Evolutionary conservation across 1,140 invertebrate genomes (phyloP), one percentile per base, ranked within the genome.

Genomic region (Teleogryllus occipitalis): DNA sequence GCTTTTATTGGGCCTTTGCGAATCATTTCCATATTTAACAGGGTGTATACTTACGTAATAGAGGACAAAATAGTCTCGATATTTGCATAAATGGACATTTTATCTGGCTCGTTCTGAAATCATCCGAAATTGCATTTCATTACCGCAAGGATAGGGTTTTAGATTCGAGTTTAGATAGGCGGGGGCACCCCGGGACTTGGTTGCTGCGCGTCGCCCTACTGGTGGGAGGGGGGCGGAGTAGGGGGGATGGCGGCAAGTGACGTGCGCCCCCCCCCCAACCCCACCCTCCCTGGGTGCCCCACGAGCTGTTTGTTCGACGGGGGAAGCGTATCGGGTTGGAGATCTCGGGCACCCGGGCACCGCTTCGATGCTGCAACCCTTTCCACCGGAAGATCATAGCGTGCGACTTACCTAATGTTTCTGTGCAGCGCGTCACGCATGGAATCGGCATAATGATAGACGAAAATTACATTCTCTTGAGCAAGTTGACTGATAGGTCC

Each of bases 61-160:
- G 54, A 3, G 54, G 54, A 65, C 54, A 65, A 65, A 65, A 65
- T 65, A 65, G 54, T 10, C 10, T 10, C 10, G 54, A 18, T 7
- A 65, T 65, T 65, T 65, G 10, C 54, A 65, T 65, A 65, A 65
- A 14, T 10, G 54, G 10, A 65, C 54, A 65, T 65, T 65, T 65
- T 65, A 65, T 65, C 54, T 2, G 54, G 54, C 54, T 65, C 10
- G 10, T 65, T 14, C 54, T 18, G 54, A 65, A 65, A 65, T 65
- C 54, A 18, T 65, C 54, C 54, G 54, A 18, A 65, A 65, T 65
- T 65, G 54, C 54, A 18, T 65, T 65, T 65, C 54, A 65, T 65
- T 65, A 65, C 54, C 54, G 54, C 54, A 65, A 65, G 54, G 54
- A 65, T 65, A 65, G 54, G 54, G 54, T 65, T 65, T 65, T 65